Base-by-base conservation (phyloP, 2,888 invertebrate species). In the Sminthurinus aureus region DNA sequence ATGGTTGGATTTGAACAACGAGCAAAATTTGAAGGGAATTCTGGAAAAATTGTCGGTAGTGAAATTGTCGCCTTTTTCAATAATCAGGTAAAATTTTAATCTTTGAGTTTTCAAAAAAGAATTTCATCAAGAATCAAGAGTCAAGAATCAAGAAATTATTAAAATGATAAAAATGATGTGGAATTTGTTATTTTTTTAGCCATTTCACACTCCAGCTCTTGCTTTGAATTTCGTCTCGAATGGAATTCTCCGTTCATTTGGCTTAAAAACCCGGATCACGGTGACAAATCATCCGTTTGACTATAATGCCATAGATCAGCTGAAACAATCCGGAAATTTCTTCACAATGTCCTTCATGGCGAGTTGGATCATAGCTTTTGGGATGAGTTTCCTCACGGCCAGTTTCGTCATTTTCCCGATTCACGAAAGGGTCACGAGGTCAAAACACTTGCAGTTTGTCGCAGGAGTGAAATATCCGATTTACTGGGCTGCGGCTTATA, bases 401-500 rank as follows among this genome's bases (percentile, higher is more conserved):
- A 91, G 91, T 83, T 92, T 92, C 87, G 90, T 91, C 8, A 87
- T 92, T 18, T 92, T 92, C 87, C 89, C 92, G 12, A 90, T 94
- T 78, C 91, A 94, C 90, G 96, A 96, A 89, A 92, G 94, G n/a
- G 91, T 93, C 4, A 92, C 92, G 67, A 93, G 94, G 75, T 92
- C 94, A 0, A 94, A 95, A 89, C 92, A 94, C 78, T 90, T 95
- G 38, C 95, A 95, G 89, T 92, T 93, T 86, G 94, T 95, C 0
- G 93, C 95, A 1, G 95, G 95, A 0, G 92, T 94, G 0, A 92
- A 93, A 84, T 92, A 94, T 0, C 90, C 91, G 0, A 92, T 93
- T 12, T 93, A 94, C 91, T 96, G 96, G 96, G 88, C 92, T 2
- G 92, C 93, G 0, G 93, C 94, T 0, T 93, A 94, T 18, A 75